These are phyloP conservation scores for Agonum fuliginosum DNA, from an alignment of 2,888 invertebrate genomes.

Conservation along the genomic window DNA sequence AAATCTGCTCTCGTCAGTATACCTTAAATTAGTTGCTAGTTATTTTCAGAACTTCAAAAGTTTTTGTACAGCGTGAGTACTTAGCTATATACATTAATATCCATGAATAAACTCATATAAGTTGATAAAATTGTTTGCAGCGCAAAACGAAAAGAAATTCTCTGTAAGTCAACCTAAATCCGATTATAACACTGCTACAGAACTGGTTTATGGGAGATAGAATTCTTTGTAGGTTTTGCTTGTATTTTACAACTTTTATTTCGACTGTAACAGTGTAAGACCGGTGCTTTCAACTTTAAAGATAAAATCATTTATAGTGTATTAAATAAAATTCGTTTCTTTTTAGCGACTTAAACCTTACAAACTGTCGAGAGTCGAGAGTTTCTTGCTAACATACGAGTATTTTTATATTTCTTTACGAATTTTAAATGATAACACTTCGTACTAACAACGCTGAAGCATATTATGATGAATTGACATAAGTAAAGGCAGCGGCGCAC, in stretches of 20 bases:
- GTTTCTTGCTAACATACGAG: too few relatives aligned
- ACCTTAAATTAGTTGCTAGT: background rate
- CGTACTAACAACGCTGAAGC: too few relatives aligned
- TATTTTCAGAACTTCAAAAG: background rate
- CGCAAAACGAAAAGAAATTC: background rate
- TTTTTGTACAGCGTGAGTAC: background rate
- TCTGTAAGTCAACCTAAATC: background rate
- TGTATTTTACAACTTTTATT: background rate
- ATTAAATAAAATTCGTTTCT: background rate
- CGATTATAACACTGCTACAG: conserved; percentile 2
- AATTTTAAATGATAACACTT: too few relatives aligned
- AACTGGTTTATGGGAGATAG: background rate
- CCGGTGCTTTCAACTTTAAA: background rate
- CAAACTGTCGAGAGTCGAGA: too few relatives aligned
- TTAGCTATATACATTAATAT: background rate
- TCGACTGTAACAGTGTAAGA: background rate
- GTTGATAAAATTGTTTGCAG: conserved; percentile 2
- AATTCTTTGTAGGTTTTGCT: background rate
- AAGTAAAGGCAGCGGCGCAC: too few relatives aligned
- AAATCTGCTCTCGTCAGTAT: too few relatives aligned
- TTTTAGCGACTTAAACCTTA: background rate
- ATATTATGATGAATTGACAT: too few relatives aligned
- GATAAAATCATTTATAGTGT: background rate
- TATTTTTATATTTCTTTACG: too few relatives aligned
- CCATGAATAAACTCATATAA: background rate